A percentile compares a stretch with the other conserved stretches of the same genome.
Evolutionary conservation across 1,140 invertebrate species (phyloP).

Genomic region (Lamellibrachia luymesi): DNA sequence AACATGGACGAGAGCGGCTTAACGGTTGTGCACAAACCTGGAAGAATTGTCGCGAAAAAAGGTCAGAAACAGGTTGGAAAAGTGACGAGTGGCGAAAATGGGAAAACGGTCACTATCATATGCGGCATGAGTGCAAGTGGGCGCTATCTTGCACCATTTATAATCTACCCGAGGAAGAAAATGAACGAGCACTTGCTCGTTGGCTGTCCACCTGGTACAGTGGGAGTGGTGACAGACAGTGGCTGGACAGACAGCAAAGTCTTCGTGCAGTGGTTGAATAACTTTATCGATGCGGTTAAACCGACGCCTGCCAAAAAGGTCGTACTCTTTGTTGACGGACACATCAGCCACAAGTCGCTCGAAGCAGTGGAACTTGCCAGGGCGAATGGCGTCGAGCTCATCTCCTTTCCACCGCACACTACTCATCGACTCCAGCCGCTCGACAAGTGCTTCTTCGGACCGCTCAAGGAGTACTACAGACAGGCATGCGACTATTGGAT

Average conservation of each 20-base stretch:
- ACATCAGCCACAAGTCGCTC: slow-evolving; percentile 32
- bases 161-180: slow-evolving; percentile 42
- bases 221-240: slow-evolving; percentile 28
- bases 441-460: slow-evolving; percentile 22
- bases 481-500: slow-evolving; percentile 42
- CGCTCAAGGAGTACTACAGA: slow-evolving; percentile 17
- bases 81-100: slow-evolving; percentile 50
- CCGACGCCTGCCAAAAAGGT: neutral
- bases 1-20: slow-evolving; percentile 60
- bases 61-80: slow-evolving; percentile 54
- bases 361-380: slow-evolving; percentile 27
- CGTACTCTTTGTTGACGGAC: slow-evolving; percentile 43
- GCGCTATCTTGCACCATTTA: slow-evolving; percentile 39
- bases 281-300: slow-evolving; percentile 27
- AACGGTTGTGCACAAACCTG: slow-evolving; percentile 54
- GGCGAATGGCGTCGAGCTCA: slow-evolving; percentile 31
- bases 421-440: slow-evolving; percentile 39
- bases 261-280: slow-evolving; percentile 32
- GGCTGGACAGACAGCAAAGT: slow-evolving; percentile 33
- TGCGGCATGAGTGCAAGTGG: slow-evolving; percentile 37
- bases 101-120: slow-evolving; percentile 39
- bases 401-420: slow-evolving; percentile 39
- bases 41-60: slow-evolving; percentile 54
- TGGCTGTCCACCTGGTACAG: slow-evolving; percentile 32
- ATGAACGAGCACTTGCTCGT: slow-evolving; percentile 52